Conservation (phyloP, 2,113 vertebrate genomes). For the Cynopterus brachyotis region DNA sequence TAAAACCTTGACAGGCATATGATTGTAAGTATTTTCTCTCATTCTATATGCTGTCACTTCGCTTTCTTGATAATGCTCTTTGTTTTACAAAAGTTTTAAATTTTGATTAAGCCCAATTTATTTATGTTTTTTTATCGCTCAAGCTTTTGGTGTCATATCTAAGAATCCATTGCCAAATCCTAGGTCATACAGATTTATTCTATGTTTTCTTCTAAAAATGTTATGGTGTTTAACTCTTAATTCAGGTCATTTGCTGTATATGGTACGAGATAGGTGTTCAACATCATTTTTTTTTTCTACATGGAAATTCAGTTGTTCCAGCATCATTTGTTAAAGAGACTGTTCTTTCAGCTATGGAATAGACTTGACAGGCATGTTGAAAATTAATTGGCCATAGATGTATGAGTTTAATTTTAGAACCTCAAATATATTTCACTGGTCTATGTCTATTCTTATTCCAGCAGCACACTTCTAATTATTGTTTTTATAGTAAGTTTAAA, state of each 20-base stretch:
- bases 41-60: neutral
- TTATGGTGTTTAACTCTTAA: neutral
- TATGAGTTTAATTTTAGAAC: neutral
- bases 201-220: neutral
- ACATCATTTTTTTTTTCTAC: neutral
- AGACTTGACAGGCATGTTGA: neutral
- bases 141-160: neutral
- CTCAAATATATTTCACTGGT: neutral
- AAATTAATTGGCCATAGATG: neutral
- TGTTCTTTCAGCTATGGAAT: neutral
- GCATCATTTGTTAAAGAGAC: neutral
- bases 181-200: neutral
- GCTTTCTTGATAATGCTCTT: neutral
- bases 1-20: neutral
- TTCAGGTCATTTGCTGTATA: neutral
- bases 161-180: neutral
- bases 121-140: neutral
- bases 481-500: neutral
- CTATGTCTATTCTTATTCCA: neutral
- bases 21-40: neutral
- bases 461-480: neutral
- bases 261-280: neutral
- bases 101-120: neutral
- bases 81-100: neutral
- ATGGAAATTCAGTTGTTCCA: neutral